Conservation (phyloP, 1,140 invertebrate genomes). For the Neodiprion lecontei region DNA sequence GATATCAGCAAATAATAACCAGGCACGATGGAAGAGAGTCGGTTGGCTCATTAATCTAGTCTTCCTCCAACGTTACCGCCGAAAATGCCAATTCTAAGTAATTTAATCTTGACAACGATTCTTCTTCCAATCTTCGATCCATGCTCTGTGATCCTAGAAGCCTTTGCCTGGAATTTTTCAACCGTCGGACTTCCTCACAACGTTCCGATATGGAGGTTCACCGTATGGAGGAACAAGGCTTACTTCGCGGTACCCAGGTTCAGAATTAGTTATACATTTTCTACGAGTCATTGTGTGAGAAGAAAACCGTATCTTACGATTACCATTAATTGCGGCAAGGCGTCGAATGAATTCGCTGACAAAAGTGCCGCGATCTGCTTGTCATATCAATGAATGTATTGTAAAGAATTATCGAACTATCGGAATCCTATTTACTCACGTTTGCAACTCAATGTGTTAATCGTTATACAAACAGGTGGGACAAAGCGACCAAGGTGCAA, state of each 20-base stretch:
- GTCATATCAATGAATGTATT: neutral
- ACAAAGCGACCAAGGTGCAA: neutral
- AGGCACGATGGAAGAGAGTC: neutral
- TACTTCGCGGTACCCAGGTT: constrained; percentile 40
- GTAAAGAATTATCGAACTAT: neutral
- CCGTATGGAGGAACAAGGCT: constrained; percentile 39
- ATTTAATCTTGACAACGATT: neutral
- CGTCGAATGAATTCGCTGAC: too few species aligned
- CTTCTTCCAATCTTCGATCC: neutral
- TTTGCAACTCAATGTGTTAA: neutral
- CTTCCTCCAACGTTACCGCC: neutral
- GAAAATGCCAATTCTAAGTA: neutral
- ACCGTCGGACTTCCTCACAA: constrained; percentile 29
- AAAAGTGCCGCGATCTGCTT: neutral
- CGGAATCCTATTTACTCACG: too few species aligned
- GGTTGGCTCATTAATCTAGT: neutral
- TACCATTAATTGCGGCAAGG: too few species aligned
- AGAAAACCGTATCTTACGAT: too few species aligned
- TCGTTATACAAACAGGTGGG: constrained; percentile 13
- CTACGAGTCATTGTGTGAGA: too few species aligned
- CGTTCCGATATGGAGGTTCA: constrained; percentile 34
- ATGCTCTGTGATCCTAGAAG: neutral
- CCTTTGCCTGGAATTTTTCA: constrained; percentile 30
- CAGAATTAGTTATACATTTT: too few species aligned
- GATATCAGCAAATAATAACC: neutral